Percentiles rank a stretch among this genome's conserved stretches.
Evolutionary conservation across 2,797 vertebrate species (phyloP).

Genomic region (Lithobates pipiens): DNA sequence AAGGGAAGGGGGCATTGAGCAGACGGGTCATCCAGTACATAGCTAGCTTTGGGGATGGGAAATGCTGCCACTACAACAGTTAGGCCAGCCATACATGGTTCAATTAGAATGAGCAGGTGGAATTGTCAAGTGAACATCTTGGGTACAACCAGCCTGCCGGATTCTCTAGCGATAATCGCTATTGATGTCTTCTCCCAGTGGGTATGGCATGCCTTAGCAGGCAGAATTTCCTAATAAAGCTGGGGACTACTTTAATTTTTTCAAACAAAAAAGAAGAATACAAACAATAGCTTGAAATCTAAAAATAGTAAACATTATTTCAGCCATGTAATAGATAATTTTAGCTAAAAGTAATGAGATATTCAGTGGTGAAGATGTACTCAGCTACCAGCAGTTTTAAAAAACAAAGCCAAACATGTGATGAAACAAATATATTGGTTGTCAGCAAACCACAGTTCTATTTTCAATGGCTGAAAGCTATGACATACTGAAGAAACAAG

Average conservation of each 20-base stretch:
- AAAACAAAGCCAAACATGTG: not conserved
- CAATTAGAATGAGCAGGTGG: too few relatives aligned
- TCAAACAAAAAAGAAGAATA: not conserved
- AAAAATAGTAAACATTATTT: not conserved
- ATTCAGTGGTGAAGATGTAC: not conserved
- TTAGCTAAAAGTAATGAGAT: not conserved
- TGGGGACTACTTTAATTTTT: not conserved
- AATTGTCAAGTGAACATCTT: too few relatives aligned
- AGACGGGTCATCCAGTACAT: too few relatives aligned
- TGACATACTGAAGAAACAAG: not conserved
- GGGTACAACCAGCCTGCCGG: too few relatives aligned
- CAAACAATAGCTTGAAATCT: not conserved
- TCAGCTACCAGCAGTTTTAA: not conserved
- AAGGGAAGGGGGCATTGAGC: too few relatives aligned
- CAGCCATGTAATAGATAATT: not conserved
- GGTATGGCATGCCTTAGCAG: too few relatives aligned
- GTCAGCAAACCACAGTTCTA: not conserved
- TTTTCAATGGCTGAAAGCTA: not conserved
- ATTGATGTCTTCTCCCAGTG: too few relatives aligned
- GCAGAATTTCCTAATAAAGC: too few relatives aligned
- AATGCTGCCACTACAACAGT: too few relatives aligned
- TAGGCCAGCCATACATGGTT: too few relatives aligned
- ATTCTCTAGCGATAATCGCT: too few relatives aligned
- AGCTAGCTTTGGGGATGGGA: too few relatives aligned
- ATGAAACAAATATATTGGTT: not conserved